phyloP scores from a whole-genome alignment of 2,797 vertebrate species.

The Poecile montanus region DNA sequence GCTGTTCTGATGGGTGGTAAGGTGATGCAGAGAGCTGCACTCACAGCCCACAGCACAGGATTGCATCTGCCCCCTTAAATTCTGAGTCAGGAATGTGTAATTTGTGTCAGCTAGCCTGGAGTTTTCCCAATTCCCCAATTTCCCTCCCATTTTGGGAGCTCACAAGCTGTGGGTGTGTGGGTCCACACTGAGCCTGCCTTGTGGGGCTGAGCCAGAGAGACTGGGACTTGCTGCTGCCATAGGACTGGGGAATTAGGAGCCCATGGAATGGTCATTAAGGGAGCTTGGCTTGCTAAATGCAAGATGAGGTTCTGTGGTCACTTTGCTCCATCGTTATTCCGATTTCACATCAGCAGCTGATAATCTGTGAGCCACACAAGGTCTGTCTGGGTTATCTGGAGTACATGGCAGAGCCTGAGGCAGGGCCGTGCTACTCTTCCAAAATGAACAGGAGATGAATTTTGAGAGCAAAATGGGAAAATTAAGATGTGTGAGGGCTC shows the following conservation, averaged over 20 bases:
- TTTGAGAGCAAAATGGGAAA: neutral
- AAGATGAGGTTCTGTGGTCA: neutral
- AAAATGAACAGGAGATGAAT: neutral
- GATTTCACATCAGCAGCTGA: neutral
- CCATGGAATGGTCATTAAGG: neutral
- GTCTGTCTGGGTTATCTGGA: neutral
- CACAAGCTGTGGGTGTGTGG: accelerated
- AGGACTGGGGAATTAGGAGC: neutral
- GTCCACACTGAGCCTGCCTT: neutral
- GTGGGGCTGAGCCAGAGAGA: neutral
- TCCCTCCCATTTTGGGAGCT: neutral
- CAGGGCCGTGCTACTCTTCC: neutral
- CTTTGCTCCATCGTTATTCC: neutral
- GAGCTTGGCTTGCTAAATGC: neutral
- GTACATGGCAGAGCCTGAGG: neutral
- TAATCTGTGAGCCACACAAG: accelerated
- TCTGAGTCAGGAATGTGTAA: neutral
- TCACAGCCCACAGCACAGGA: neutral
- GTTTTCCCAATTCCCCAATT: neutral
- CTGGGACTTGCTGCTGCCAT: neutral
- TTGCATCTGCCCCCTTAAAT: neutral
- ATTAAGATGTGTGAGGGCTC: neutral
- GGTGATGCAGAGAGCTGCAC: neutral
- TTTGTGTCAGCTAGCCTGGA: neutral
- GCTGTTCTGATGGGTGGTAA: neutral